phyloP scores from a whole-genome alignment of 2,888 invertebrate genomes.

The Anorthoa munda region DNA sequence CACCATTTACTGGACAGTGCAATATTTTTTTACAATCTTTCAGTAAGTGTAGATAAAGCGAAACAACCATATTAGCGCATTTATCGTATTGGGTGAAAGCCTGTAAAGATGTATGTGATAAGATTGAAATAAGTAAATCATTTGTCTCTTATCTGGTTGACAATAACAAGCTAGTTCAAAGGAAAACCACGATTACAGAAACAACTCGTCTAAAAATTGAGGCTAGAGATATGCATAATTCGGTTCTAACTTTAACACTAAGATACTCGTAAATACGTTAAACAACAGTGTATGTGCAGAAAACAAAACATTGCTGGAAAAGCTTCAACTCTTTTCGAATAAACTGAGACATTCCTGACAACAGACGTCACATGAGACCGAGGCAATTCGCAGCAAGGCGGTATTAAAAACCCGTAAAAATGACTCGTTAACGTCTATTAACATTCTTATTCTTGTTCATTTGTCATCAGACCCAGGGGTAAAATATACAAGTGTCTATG shows the following conservation, averaged over 20 bases:
- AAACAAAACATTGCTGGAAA: conserved; percentile 27
- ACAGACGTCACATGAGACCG: conserved; percentile 1
- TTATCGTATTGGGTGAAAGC: too few relatives aligned
- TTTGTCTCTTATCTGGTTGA: conserved; percentile 4
- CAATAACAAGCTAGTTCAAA: neutral
- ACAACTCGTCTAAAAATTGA: neutral
- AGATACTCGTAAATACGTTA: conserved; percentile 4
- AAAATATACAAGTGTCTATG: conserved; percentile 41
- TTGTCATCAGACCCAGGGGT: conserved; percentile 25
- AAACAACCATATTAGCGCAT: neutral
- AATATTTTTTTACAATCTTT: conserved; percentile 35
- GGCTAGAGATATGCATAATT: neutral
- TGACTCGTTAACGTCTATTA: conserved; percentile 36
- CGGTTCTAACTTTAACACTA: neutral
- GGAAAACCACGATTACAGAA: neutral
- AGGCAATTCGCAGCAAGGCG: conserved; percentile 31
- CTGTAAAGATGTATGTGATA: too few relatives aligned
- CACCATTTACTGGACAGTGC: conserved; percentile 51
- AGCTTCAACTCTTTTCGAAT: conserved; percentile 17
- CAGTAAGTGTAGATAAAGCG: conserved; percentile 7
- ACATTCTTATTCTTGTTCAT: conserved; percentile 39
- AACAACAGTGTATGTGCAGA: conserved; percentile 13
- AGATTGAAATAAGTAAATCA: neutral
- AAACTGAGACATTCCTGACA: conserved; percentile 23
- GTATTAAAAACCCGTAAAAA: conserved; percentile 46